Percentiles rank a stretch among this genome's conserved stretches.
These are phyloP conservation scores for Trimorus sp. DNA, from an alignment of 2,888 invertebrate genomes.

Conservation along the genomic window DNA sequence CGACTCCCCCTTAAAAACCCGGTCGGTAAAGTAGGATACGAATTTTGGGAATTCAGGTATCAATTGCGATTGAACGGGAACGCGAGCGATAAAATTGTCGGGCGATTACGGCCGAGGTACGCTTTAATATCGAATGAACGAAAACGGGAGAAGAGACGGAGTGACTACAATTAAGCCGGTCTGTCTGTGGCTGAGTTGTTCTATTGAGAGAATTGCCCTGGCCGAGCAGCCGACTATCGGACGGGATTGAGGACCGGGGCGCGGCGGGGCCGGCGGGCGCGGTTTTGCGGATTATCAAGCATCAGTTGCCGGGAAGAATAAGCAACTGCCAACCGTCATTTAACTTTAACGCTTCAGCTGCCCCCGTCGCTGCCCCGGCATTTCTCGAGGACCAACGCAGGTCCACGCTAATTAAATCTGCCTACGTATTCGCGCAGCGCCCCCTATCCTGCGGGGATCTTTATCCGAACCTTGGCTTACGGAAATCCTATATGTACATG, in stretches of 20 bases:
- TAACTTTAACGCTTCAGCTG: constrained; percentile 81
- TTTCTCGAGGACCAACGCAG: constrained; percentile 70
- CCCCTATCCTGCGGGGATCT: constrained; percentile 30
- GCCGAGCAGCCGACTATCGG: constrained; percentile 78
- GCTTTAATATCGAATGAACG: constrained; percentile 60
- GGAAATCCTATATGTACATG: constrained; percentile 53
- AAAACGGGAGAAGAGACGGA: constrained; percentile 69
- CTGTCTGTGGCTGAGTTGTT: constrained; percentile 80
- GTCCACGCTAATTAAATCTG: constrained; percentile 81
- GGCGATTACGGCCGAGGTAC: constrained; percentile 45
- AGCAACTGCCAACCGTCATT: constrained; percentile 82
- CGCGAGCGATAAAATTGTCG: constrained; percentile 49
- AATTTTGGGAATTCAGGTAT: constrained; percentile 34
- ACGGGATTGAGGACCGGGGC: constrained; percentile 76
- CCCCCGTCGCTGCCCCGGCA: constrained; percentile 66
- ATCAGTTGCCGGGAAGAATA: constrained; percentile 82
- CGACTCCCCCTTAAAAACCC: constrained; percentile 18
- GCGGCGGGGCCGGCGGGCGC: constrained; percentile 47
- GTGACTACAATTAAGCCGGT: constrained; percentile 80
- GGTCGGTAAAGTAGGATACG: constrained; percentile 32
- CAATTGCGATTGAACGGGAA: constrained; percentile 45
- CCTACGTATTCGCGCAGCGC: constrained; percentile 56
- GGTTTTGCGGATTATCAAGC: constrained; percentile 81
- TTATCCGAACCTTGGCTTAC: constrained; percentile 54
- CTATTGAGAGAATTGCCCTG: constrained; percentile 80